Percentiles rank a stretch among this genome's conserved stretches.
These are phyloP conservation scores for Bubo blakistoni DNA, from an alignment of 2,113 vertebrate species.

Conservation along the genomic window DNA sequence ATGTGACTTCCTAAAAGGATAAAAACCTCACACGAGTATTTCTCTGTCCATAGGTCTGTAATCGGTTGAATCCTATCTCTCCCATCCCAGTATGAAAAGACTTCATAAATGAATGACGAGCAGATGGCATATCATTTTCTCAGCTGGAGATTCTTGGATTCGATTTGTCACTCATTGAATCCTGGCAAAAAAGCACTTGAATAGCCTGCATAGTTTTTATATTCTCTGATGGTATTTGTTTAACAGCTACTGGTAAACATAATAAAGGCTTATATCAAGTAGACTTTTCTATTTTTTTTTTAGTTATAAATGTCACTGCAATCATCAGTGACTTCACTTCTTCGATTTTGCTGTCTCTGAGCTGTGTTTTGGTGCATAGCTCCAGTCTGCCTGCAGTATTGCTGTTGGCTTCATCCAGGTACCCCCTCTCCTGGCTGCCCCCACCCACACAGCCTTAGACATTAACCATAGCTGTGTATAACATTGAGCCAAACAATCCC, in stretches of 20 bases:
- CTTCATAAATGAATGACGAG: not conserved
- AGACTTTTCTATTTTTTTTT: too few relatives aligned
- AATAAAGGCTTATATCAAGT: not conserved
- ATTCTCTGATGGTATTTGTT: not conserved
- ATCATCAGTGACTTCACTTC: not conserved
- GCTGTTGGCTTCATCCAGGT: not conserved
- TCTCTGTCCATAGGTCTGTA: not conserved
- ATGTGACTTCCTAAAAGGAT: not conserved
- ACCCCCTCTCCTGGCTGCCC: not conserved
- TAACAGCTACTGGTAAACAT: not conserved
- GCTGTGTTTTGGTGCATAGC: not conserved
- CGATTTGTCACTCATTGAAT: not conserved
- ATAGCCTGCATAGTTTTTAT: not conserved
- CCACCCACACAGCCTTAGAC: not conserved
- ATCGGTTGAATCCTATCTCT: not conserved
- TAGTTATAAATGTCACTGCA: not conserved
- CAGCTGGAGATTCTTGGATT: conserved; percentile 10
- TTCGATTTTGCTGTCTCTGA: not conserved
- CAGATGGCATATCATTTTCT: conserved; percentile 34
- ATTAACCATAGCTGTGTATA: not conserved
- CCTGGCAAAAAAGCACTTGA: not conserved
- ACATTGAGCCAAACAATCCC: not conserved
- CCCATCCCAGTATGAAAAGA: not conserved
- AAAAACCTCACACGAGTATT: not conserved
- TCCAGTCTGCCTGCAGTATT: not conserved